Evolutionary conservation across 2,888 invertebrate species (phyloP).

Genomic region (Criorhina ranunculi): DNA sequence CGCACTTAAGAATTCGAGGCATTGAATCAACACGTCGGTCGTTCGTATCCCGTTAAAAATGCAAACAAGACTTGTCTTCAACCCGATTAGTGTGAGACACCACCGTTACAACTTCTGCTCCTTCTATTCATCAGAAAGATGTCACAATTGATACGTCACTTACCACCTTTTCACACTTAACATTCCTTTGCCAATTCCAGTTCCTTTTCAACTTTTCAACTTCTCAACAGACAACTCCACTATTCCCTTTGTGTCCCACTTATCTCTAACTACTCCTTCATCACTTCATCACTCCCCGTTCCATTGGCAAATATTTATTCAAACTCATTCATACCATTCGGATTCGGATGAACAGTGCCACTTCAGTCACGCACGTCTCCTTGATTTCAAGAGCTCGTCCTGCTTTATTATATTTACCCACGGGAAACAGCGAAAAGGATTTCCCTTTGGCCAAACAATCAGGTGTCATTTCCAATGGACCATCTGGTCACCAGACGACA

Average conservation of each 20-base stretch:
- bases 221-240: conserved; percentile 33
- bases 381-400: conserved; percentile 19
- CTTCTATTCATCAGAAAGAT: neutral
- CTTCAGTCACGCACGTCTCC: conserved; percentile 57
- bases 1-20: no score
- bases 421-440: conserved; percentile 35
- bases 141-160: conserved; percentile 8
- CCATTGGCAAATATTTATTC: conserved; percentile 63
- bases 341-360: conserved; percentile 30
- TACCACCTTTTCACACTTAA: conserved; percentile 6
- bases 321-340: conserved; percentile 57
- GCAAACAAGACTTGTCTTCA: neutral
- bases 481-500: conserved; percentile 68
- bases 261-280: conserved; percentile 18
- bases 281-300: conserved; percentile 23
- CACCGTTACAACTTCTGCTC: neutral
- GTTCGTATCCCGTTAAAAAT: no score
- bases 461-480: conserved; percentile 57
- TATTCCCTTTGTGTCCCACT: conserved; percentile 43
- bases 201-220: neutral
- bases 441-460: conserved; percentile 68
- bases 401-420: conserved; percentile 9
- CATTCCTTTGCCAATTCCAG: conserved; percentile 37
- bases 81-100: neutral
- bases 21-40: no score